Conservation (phyloP, 1,140 invertebrate species). For the Lepidurus packardi region DNA sequence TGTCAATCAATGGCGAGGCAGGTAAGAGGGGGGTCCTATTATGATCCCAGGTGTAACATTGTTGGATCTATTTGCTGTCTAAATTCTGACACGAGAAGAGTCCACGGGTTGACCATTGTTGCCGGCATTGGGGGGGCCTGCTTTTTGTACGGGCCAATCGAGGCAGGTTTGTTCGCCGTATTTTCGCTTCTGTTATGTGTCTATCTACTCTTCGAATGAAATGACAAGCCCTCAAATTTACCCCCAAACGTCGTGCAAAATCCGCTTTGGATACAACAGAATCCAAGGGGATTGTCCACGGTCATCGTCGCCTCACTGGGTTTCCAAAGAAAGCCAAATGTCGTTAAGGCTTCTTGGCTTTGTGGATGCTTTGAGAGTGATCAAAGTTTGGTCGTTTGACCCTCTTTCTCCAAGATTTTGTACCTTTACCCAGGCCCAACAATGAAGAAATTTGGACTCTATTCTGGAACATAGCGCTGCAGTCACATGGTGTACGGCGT, state of each 20-base stretch:
- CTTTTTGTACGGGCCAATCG: neutral
- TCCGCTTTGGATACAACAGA: constrained; percentile 15
- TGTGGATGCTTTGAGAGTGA: neutral
- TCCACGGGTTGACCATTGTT: constrained; percentile 13
- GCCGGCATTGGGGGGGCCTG: neutral
- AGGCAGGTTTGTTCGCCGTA: constrained; percentile 9
- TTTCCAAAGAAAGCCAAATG: constrained; percentile 9
- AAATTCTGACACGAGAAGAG: constrained; percentile 16
- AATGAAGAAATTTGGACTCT: neutral
- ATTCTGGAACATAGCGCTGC: neutral
- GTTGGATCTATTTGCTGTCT: constrained; percentile 19
- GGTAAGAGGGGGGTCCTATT: constrained; percentile 15
- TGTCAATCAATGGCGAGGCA: constrained; percentile 5
- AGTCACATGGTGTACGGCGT: too few species aligned
- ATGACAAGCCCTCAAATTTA: constrained; percentile 19
- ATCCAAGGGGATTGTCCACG: constrained; percentile 14
- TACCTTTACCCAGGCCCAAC: neutral
- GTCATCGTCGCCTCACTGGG: constrained; percentile 12
- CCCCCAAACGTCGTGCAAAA: constrained; percentile 17
- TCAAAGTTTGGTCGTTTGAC: constrained; percentile 1
- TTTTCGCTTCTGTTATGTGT: constrained; percentile 22
- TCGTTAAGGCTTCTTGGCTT: constrained; percentile 18
- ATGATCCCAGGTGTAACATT: constrained; percentile 20
- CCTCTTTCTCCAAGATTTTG: neutral
- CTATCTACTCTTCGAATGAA: constrained; percentile 1